A percentile compares a stretch with the other conserved stretches of the same genome.
These are phyloP conservation scores for Halichondria panicea DNA, from an alignment of 37 sponge, comb jelly and placozoan species.

Conservation along the genomic window DNA sequence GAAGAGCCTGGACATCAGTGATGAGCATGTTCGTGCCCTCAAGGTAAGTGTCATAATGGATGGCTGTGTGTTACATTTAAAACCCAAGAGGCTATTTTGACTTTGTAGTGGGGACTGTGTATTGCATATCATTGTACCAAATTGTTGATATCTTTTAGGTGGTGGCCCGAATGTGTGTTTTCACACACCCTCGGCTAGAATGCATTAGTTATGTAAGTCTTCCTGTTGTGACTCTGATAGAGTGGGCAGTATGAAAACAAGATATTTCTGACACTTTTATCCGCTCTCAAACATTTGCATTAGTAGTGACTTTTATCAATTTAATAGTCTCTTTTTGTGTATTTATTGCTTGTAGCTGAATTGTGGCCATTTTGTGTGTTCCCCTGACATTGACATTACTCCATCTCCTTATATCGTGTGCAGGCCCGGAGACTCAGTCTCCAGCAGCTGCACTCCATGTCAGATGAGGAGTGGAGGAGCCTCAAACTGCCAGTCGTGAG, in stretches of 20 bases:
- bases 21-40: conserved; percentile 46
- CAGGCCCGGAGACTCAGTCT: conserved; percentile 66
- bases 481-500: conserved; percentile 74
- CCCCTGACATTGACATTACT: not conserved
- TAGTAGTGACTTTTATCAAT: no score
- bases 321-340: no score
- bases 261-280: no score
- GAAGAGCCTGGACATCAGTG: conserved; percentile 57
- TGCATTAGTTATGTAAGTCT: not conserved
- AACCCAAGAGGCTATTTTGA: no score
- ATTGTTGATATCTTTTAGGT: no score
- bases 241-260: no score
- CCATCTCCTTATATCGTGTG: not conserved
- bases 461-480: conserved; percentile 72
- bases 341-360: no score
- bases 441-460: conserved; percentile 62
- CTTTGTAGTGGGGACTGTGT: no score
- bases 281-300: no score
- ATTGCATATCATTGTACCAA: no score
- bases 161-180: not conserved
- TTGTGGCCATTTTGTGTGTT: no score
- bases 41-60: conserved; percentile 29
- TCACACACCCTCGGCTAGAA: not conserved
- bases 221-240: not conserved
- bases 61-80: no score